Conservation (phyloP, 2,888 invertebrate species). For the Lysandra bellargus region DNA sequence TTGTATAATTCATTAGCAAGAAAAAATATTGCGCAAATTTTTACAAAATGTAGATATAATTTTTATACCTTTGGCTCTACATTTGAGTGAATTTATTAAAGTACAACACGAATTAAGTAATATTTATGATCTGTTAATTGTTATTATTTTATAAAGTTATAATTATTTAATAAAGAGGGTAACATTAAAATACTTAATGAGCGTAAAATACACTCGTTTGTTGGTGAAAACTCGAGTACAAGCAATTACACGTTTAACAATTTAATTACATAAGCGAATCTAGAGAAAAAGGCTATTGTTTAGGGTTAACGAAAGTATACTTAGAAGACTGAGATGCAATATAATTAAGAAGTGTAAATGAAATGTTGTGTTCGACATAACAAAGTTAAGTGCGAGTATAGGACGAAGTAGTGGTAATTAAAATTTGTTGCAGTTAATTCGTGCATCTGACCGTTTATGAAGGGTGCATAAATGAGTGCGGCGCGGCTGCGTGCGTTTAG, state of each 20-base stretch:
- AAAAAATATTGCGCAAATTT: neutral
- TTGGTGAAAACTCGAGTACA: constrained; percentile 17
- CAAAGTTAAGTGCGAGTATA: neutral
- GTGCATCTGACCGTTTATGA: constrained; percentile 66
- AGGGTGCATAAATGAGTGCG: constrained; percentile 75
- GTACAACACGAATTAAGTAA: neutral
- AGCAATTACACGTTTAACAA: neutral
- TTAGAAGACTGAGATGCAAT: neutral
- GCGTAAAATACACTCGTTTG: constrained; percentile 24
- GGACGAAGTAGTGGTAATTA: constrained; percentile 14
- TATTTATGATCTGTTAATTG: constrained; percentile 7
- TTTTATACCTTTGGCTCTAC: neutral
- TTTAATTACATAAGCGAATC: neutral
- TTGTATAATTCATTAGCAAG: neutral
- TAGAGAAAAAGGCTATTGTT: neutral
- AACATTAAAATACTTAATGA: constrained; percentile 25
- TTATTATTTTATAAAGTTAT: neutral
- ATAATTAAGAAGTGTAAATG: neutral
- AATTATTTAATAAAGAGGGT: constrained; percentile 15
- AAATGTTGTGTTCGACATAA: neutral
- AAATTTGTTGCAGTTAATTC: constrained; percentile 30
- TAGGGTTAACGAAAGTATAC: neutral
- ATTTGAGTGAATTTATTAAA: neutral
- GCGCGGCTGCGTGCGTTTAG: constrained; percentile 48
- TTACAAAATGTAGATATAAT: neutral